A percentile compares a stretch with the other conserved stretches of the same genome.
Evolutionary conservation across 2,113 vertebrate genomes (phyloP).

Genomic region (Siniperca knerii): DNA sequence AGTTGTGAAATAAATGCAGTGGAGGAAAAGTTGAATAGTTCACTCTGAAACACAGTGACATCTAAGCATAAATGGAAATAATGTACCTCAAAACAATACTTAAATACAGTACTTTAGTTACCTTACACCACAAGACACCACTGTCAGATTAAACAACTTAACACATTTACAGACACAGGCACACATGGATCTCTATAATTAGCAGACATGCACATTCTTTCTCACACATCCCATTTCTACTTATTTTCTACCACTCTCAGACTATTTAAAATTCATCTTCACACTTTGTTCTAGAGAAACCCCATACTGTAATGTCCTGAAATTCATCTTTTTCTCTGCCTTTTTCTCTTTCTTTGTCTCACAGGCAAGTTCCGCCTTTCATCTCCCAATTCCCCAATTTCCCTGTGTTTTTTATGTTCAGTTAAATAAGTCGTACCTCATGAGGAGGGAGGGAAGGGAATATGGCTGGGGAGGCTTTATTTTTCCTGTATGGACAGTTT

Average conservation of each 20-base stretch:
- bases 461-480: not conserved
- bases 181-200: slow-evolving; percentile 5
- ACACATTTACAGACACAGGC: not conserved
- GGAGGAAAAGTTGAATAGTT: not conserved
- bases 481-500: not conserved
- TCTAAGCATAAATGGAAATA: not conserved
- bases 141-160: not conserved
- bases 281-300: not conserved
- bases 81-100: not conserved
- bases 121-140: not conserved
- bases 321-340: not conserved
- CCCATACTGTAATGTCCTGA: not conserved
- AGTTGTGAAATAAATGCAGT: not conserved
- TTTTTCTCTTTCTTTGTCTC: not conserved
- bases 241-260: not conserved
- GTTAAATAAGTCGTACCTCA: not conserved
- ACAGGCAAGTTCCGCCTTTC: not conserved
- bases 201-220: not conserved
- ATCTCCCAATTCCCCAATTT: not conserved
- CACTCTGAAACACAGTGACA: not conserved
- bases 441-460: not conserved
- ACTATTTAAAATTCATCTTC: not conserved
- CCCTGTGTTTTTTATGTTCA: not conserved
- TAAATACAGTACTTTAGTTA: not conserved
- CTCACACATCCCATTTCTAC: not conserved